A percentile compares a stretch with the other conserved stretches of the same genome.
phyloP scores from a whole-genome alignment of 2,888 invertebrate genomes.

The Zaprionus lineosus region DNA sequence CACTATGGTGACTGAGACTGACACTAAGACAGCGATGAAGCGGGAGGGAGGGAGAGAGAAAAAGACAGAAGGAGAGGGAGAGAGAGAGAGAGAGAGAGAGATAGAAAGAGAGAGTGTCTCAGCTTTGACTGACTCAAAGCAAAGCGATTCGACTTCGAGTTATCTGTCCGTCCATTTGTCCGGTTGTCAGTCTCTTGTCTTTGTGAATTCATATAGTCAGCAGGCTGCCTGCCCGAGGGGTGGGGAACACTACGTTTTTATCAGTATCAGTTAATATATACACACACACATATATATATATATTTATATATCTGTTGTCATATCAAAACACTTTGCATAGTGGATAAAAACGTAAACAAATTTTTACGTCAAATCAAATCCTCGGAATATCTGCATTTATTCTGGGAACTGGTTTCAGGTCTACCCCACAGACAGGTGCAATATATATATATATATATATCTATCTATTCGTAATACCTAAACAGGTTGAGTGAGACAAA shows the following conservation, averaged over 20 bases:
- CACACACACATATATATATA: background rate
- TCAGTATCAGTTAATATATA: constrained; percentile 25
- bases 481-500: constrained; percentile 69
- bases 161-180: constrained; percentile 4
- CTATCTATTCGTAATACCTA: constrained; percentile 14
- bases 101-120: constrained; percentile 8
- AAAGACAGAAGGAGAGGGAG: constrained; percentile 1
- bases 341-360: constrained; percentile 24
- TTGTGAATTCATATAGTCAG: background rate
- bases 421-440: constrained; percentile 33
- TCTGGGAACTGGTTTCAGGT: constrained; percentile 66
- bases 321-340: constrained; percentile 1
- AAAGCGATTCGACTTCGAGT: constrained; percentile 3
- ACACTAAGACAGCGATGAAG: background rate
- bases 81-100: background rate
- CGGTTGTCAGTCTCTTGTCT: background rate
- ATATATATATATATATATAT: constrained; percentile 25
- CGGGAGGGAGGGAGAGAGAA: background rate
- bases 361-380: constrained; percentile 37
- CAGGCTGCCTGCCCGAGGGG: too few relatives aligned
- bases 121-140: constrained; percentile 28
- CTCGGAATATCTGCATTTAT: constrained; percentile 55
- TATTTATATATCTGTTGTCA: constrained; percentile 6
- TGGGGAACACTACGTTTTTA: too few relatives aligned
- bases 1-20: background rate